phyloP scores from a whole-genome alignment of 2,888 invertebrate genomes.

The Ischnura elegans region DNA sequence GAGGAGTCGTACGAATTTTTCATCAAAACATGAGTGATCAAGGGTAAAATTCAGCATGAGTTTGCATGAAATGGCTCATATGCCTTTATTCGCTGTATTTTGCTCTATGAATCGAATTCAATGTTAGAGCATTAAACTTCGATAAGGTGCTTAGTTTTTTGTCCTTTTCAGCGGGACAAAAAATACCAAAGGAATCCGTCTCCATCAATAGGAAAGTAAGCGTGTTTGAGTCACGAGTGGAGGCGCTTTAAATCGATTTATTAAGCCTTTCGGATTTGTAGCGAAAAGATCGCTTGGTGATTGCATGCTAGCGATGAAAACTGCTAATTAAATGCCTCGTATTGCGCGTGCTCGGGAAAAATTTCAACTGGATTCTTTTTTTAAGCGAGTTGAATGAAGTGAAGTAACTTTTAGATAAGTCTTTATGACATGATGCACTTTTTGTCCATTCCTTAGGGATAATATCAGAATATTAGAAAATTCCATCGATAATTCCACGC shows the following conservation, averaged over 20 bases:
- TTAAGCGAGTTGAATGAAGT: neutral
- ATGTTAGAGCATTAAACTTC: no score
- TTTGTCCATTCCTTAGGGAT: neutral
- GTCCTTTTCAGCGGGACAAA: no score
- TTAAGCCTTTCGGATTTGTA: neutral
- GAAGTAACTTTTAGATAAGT: neutral
- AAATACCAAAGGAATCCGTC: neutral
- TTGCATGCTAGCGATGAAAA: neutral
- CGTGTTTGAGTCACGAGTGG: neutral
- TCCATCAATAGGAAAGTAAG: neutral
- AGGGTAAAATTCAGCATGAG: no score
- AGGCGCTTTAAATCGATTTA: neutral
- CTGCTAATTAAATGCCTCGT: neutral
- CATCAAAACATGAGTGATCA: no score
- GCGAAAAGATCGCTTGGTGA: slow-evolving; percentile 15
- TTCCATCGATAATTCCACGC: neutral
- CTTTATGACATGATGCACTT: neutral
- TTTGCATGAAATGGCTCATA: no score
- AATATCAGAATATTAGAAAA: neutral
- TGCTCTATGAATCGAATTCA: no score
- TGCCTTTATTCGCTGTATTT: no score
- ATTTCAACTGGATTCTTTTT: neutral
- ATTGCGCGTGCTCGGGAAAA: neutral
- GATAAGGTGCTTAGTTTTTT: no score
- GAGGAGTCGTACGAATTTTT: no score